phyloP scores from a whole-genome alignment of 2,797 vertebrate genomes.

The Melanotaenia pygmaea region DNA sequence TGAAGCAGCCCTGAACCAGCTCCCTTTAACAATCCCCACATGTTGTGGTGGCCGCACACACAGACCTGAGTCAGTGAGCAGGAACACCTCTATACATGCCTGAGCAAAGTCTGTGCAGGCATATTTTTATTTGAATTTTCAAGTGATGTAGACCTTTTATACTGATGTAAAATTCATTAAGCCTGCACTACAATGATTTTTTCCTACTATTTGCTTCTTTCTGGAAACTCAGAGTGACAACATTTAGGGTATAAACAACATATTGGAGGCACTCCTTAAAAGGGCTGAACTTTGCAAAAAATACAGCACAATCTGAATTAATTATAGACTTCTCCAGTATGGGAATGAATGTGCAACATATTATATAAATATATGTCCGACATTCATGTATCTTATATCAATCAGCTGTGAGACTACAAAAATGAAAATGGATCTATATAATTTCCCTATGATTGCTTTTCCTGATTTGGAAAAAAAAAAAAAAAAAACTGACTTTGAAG shows the following conservation, averaged over 20 bases:
- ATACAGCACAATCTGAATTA: slow-evolving; percentile 12
- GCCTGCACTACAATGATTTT: background rate
- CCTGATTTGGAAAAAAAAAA: slow-evolving; percentile 31
- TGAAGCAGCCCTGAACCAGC: slow-evolving; percentile 58
- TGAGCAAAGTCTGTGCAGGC: slow-evolving; percentile 27
- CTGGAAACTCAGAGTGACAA: background rate
- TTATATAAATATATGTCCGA: slow-evolving; percentile 28
- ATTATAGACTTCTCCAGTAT: slow-evolving; percentile 6
- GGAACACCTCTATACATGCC: slow-evolving; percentile 48
- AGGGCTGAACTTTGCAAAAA: slow-evolving; percentile 5
- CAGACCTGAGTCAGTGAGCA: slow-evolving; percentile 41
- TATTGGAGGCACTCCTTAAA: background rate
- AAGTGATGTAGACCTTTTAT: background rate
- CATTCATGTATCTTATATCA: slow-evolving; percentile 18
- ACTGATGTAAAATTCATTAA: background rate
- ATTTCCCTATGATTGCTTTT: slow-evolving; percentile 52
- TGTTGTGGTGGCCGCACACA: slow-evolving; percentile 68
- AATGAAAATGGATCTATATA: slow-evolving; percentile 42
- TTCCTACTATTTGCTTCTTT: slow-evolving; percentile 1
- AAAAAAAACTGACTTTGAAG: slow-evolving; percentile 45
- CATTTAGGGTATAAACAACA: background rate
- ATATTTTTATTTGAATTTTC: slow-evolving; percentile 5
- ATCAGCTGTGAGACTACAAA: slow-evolving; percentile 24
- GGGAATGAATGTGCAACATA: slow-evolving; percentile 25
- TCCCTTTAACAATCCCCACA: slow-evolving; percentile 76